Percentiles rank a stretch among this genome's conserved stretches.
phyloP scores from a whole-genome alignment of 2,888 invertebrate genomes.

The Lamellibrachia satsuma region DNA sequence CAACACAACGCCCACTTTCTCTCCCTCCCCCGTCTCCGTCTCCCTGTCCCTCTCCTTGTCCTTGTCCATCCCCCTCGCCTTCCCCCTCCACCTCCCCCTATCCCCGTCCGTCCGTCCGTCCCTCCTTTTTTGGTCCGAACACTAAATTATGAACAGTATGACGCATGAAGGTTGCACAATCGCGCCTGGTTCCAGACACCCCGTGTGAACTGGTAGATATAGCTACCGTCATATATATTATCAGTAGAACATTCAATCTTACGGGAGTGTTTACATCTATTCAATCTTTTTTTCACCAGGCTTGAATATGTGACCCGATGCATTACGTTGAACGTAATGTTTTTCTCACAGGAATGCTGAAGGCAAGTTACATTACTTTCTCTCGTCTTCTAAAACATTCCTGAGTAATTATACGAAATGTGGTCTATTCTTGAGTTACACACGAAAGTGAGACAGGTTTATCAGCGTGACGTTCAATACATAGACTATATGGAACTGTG shows the following conservation, averaged over 20 bases:
- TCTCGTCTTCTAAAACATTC: slow-evolving; percentile 1
- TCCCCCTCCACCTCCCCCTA: too few relatives aligned
- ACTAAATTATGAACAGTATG: not conserved
- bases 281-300: not conserved
- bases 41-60: too few relatives aligned
- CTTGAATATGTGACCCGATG: not conserved
- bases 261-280: not conserved
- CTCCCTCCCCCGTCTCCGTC: too few relatives aligned
- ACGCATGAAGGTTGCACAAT: not conserved
- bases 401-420: not conserved
- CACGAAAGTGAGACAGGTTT: not conserved
- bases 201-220: not conserved
- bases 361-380: not conserved
- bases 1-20: too few relatives aligned
- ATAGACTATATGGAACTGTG: not conserved
- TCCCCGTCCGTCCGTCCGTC: too few relatives aligned
- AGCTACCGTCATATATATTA: not conserved
- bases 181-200: not conserved
- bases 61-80: too few relatives aligned
- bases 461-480: not conserved
- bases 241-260: not conserved
- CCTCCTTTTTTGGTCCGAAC: not conserved
- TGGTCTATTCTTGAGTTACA: not conserved
- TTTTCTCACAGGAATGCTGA: not conserved
- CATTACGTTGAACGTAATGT: not conserved